Evolutionary conservation across 2,797 vertebrate genomes (phyloP), one percentile per base, ranked within the genome.

Genomic region (Artibeus lituratus): DNA sequence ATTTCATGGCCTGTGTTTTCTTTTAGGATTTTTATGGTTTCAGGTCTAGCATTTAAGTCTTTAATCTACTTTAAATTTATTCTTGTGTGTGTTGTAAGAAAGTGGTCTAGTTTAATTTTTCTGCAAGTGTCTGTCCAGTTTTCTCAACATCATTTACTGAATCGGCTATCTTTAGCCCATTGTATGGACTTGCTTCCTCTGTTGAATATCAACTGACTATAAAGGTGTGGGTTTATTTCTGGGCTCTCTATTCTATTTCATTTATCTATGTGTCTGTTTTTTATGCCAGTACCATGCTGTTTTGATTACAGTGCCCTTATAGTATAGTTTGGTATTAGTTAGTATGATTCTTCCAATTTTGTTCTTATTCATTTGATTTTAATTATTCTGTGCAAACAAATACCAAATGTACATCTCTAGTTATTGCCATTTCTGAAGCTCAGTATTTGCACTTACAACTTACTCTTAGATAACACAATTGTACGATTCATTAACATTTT

Each of bases 301-400:
- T 65, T 62, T 65, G 62, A 65, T n/a, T 65, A n/a, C 29, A n/a
- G 7, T 65, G 32, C 29, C 62, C 32, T 65, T 65, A n/a, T n/a
- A 65, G 15, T 65, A 62, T 12, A 65, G 62, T n/a, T 65, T 65
- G 62, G n/a, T 65, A 65, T 65, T 65, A 59, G 57, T 12, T 59
- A 65, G 62, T 29, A 12, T 65, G 32, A 65, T 8, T 65, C 62
- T 29, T 65, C 32, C 62, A 65, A n/a, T 65, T 65, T 65, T n/a
- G 14, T 65, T 65, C 32, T 95, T 29, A 73, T 69, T 95, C 12
- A 49, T 59, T 74, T 91, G 29, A 12, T 57, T 97, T 93, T 69
- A 53, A 10, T 87, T 73, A 7, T 32, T 77, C 37, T 65, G 5
- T 78, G 15, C 21, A 92, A 92, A 88, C 10, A 88, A 94, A 84